Evolutionary conservation across 1,140 invertebrate species (phyloP).

Genomic region (Drosophila saltans): DNA sequence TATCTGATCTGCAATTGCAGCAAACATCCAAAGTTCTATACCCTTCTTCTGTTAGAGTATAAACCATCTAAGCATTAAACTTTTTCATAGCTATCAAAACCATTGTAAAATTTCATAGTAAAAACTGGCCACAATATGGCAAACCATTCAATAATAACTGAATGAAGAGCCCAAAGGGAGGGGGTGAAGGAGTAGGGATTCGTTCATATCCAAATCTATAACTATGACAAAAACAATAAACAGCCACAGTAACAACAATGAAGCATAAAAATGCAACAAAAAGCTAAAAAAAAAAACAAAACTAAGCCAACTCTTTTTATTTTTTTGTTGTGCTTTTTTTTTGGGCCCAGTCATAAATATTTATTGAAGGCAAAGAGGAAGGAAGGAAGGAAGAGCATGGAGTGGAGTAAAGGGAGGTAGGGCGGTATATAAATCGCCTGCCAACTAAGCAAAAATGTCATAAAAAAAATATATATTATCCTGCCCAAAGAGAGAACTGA

Average conservation of each 20-base stretch:
- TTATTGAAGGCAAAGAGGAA: slow-evolving; percentile 43
- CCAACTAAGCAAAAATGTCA: slow-evolving; percentile 75
- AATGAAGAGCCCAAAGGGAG: neutral
- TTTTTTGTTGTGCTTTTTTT: neutral
- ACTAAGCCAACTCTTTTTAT: slow-evolving; percentile 43
- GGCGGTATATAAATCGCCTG: slow-evolving; percentile 67
- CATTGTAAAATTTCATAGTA: slow-evolving; percentile 65
- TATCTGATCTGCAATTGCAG: too few relatives aligned
- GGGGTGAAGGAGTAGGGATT: slow-evolving; percentile 26
- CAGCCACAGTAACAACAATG: slow-evolving; percentile 62
- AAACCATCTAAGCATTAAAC: neutral
- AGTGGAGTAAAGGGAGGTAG: neutral
- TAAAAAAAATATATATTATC: slow-evolving; percentile 72
- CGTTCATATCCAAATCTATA: slow-evolving; percentile 32
- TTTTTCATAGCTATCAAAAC: slow-evolving; percentile 30
- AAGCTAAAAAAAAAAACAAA: slow-evolving; percentile 24
- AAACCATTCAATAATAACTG: slow-evolving; percentile 70
- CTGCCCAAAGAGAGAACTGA: slow-evolving; percentile 15
- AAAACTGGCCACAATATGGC: slow-evolving; percentile 78
- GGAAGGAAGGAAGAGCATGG: slow-evolving; percentile 13
- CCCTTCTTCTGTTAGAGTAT: slow-evolving; percentile 49
- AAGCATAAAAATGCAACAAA: slow-evolving; percentile 68
- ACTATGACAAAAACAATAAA: slow-evolving; percentile 58
- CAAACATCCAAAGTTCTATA: slow-evolving; percentile 44
- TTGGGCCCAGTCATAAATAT: slow-evolving; percentile 50